Evolutionary conservation across 2,888 invertebrate species (phyloP).

Genomic region (Leptinotarsa juncta): DNA sequence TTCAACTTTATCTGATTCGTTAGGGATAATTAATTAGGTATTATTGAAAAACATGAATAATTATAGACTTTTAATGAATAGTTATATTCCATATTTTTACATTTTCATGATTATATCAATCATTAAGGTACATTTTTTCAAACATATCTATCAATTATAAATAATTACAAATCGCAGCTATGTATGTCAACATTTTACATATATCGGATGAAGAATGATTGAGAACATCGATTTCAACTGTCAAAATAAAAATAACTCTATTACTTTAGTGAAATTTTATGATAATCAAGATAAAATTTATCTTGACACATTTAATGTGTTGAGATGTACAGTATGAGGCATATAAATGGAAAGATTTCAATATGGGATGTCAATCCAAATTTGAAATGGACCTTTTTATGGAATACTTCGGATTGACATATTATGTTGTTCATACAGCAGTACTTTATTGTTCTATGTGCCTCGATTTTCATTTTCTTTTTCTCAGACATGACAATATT

Average conservation of each 20-base stretch:
- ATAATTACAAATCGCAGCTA: not conserved
- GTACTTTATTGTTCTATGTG: too few species aligned
- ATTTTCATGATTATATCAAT: conserved; percentile 48
- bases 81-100: conserved; percentile 51
- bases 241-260: not conserved
- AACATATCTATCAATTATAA: conserved; percentile 17
- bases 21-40: conserved; percentile 31
- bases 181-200: conserved; percentile 4
- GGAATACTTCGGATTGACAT: too few species aligned
- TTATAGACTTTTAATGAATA: conserved; percentile 49
- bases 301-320: too few species aligned
- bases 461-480: too few species aligned
- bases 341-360: too few species aligned
- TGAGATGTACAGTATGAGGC: not conserved
- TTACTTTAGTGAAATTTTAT: not conserved
- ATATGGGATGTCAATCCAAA: too few species aligned
- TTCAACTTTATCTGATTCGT: not conserved
- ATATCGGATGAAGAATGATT: not conserved
- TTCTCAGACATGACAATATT: too few species aligned
- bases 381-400: too few species aligned
- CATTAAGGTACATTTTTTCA: conserved; percentile 42
- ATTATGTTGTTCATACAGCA: too few species aligned
- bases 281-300: not conserved
- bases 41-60: conserved; percentile 41
- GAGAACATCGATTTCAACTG: not conserved